Conservation (phyloP, 2,888 invertebrate species). For the Amitus sp. region DNA sequence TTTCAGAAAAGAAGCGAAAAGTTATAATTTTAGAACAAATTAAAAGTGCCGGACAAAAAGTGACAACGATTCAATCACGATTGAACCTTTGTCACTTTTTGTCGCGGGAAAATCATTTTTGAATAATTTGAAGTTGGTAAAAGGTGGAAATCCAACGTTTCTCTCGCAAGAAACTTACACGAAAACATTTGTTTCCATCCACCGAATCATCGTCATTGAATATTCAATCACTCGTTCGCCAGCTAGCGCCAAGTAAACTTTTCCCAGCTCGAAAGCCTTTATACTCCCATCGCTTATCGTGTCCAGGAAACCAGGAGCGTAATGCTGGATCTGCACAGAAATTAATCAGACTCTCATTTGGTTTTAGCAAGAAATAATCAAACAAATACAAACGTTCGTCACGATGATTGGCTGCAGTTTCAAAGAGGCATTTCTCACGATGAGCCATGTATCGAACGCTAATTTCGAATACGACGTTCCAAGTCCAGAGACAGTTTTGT, state of each 20-base stretch:
- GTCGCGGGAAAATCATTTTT: too few species aligned
- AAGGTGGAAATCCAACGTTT: too few species aligned
- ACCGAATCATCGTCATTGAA: slow-evolving; percentile 62
- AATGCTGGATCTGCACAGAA: slow-evolving; percentile 72
- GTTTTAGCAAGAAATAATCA: background rate
- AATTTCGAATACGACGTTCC: slow-evolving; percentile 74
- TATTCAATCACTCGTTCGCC: slow-evolving; percentile 53
- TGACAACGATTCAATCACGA: too few species aligned
- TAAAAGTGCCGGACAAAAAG: too few species aligned
- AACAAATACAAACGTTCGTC: slow-evolving; percentile 67
- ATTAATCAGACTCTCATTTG: slow-evolving; percentile 14
- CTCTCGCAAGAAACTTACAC: slow-evolving; percentile 72
- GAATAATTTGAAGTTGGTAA: too few species aligned
- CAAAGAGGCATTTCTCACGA: slow-evolving; percentile 68
- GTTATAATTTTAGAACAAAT: too few species aligned
- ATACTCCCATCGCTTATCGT: slow-evolving; percentile 69
- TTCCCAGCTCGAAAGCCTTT: slow-evolving; percentile 50
- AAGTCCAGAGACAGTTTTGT: slow-evolving; percentile 68
- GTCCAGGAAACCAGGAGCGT: slow-evolving; percentile 77
- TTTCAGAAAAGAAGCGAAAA: too few species aligned
- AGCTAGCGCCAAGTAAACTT: slow-evolving; percentile 49
- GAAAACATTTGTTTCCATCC: slow-evolving; percentile 80
- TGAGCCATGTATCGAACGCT: slow-evolving; percentile 69
- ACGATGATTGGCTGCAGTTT: slow-evolving; percentile 67
- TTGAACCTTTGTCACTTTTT: too few species aligned